phyloP scores from a whole-genome alignment of 2,113 vertebrate species.

The Nerophis ophidion region DNA sequence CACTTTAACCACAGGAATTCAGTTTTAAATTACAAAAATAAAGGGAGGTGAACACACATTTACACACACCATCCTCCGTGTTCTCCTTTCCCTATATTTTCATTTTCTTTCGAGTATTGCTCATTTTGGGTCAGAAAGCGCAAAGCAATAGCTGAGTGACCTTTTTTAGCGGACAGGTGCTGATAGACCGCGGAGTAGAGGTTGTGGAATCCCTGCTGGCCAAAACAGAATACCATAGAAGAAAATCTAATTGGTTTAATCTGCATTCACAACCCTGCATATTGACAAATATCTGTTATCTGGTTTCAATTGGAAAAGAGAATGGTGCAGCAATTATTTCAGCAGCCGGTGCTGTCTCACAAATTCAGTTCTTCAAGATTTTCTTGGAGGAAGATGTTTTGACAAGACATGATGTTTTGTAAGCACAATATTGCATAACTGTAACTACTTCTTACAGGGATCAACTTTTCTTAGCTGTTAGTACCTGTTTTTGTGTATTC shows the following conservation, averaged over 20 bases:
- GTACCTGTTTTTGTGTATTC: too few relatives aligned
- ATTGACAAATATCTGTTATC: too few relatives aligned
- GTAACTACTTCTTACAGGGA: too few relatives aligned
- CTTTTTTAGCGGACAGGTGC: slow-evolving; percentile 26
- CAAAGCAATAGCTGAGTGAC: slow-evolving; percentile 26
- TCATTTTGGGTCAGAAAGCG: slow-evolving; percentile 10
- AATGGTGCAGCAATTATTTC: too few relatives aligned
- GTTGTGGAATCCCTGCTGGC: neutral
- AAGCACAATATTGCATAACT: too few relatives aligned
- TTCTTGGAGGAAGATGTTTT: too few relatives aligned
- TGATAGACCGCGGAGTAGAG: slow-evolving; percentile 15
- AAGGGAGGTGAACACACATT: neutral
- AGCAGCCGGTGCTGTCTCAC: too few relatives aligned
- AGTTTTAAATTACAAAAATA: neutral
- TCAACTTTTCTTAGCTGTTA: too few relatives aligned
- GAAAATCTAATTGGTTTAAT: neutral
- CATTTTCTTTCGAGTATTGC: slow-evolving; percentile 7
- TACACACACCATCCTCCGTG: neutral
- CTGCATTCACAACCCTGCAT: too few relatives aligned
- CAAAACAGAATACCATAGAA: neutral
- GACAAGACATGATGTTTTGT: too few relatives aligned
- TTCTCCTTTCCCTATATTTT: slow-evolving; percentile 10
- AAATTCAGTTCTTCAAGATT: too few relatives aligned
- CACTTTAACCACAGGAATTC: neutral
- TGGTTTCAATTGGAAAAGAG: too few relatives aligned